These are phyloP conservation scores for Brachypteracias leptosomus DNA, from an alignment of 2,113 vertebrate genomes.

Conservation along the genomic window DNA sequence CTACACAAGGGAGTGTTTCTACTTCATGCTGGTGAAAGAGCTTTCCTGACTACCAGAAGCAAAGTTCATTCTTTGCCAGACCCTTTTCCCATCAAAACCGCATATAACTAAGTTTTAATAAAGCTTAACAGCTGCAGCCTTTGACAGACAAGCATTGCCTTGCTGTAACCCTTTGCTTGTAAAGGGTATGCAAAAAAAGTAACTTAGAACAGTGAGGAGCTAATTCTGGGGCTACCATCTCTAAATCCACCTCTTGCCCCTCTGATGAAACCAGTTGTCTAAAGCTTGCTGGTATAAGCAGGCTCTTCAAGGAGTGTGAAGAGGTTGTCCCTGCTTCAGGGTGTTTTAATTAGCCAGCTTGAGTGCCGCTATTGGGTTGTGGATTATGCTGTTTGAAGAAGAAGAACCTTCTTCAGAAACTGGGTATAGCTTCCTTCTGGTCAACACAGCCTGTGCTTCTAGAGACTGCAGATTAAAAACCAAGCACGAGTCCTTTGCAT, in stretches of 20 bases:
- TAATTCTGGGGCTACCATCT: neutral
- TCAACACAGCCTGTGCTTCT: neutral
- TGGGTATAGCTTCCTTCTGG: neutral
- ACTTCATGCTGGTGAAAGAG: neutral
- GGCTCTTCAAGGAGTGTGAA: neutral
- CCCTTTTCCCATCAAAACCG: neutral
- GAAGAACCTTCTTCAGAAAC: neutral
- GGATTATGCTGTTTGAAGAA: neutral
- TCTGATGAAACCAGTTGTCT: neutral
- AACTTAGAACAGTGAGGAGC: neutral
- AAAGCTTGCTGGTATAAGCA: neutral
- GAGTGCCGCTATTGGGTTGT: neutral
- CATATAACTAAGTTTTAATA: neutral
- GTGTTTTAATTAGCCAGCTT: neutral
- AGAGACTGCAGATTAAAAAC: neutral
- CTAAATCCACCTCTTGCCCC: neutral
- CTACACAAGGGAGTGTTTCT: neutral
- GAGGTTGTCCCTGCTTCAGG: neutral
- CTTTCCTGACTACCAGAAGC: neutral
- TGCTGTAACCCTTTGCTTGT: neutral
- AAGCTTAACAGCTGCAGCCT: neutral
- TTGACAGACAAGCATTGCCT: neutral
- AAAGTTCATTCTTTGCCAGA: neutral
- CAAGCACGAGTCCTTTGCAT: accelerated
- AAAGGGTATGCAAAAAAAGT: neutral